These are phyloP conservation scores for Cryptus viduatorius DNA, from an alignment of 2,888 invertebrate species.

Conservation along the genomic window DNA sequence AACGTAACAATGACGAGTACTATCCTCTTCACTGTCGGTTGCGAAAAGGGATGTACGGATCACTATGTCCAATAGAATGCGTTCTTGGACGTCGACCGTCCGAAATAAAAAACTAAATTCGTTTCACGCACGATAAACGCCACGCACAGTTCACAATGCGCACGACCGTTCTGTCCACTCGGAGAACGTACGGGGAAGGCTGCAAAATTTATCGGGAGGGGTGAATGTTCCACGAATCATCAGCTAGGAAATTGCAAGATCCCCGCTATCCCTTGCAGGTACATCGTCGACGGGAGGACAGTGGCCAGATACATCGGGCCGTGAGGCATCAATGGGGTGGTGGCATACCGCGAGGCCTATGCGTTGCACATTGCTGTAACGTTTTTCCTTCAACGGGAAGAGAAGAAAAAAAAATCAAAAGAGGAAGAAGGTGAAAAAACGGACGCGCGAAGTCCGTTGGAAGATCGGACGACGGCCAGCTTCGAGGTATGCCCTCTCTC, in stretches of 20 bases:
- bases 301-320: slow-evolving; percentile 47
- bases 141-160: slow-evolving; percentile 30
- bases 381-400: slow-evolving; percentile 12
- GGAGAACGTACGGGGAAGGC: slow-evolving; percentile 38
- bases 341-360: slow-evolving; percentile 23
- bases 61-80: slow-evolving; percentile 51
- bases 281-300: slow-evolving; percentile 57
- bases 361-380: slow-evolving; percentile 47
- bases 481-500: slow-evolving; percentile 22
- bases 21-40: slow-evolving; percentile 60
- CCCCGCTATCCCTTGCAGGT: slow-evolving; percentile 36
- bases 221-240: slow-evolving; percentile 60
- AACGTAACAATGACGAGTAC: slow-evolving; percentile 24
- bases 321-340: slow-evolving; percentile 42
- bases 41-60: slow-evolving; percentile 49
- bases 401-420: slow-evolving; percentile 24
- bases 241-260: slow-evolving; percentile 45
- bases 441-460: slow-evolving; percentile 64
- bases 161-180: slow-evolving; percentile 48
- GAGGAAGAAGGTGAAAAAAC: slow-evolving; percentile 52
- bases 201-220: slow-evolving; percentile 26
- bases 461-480: slow-evolving; percentile 57
- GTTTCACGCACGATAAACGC: slow-evolving; percentile 73
- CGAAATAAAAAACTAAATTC: slow-evolving; percentile 56
- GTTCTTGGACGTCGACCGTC: slow-evolving; percentile 35